A percentile compares a stretch with the other conserved stretches of the same genome.
Conservation (phyloP, 2,113 vertebrate species). For the Tamias sibiricus region DNA sequence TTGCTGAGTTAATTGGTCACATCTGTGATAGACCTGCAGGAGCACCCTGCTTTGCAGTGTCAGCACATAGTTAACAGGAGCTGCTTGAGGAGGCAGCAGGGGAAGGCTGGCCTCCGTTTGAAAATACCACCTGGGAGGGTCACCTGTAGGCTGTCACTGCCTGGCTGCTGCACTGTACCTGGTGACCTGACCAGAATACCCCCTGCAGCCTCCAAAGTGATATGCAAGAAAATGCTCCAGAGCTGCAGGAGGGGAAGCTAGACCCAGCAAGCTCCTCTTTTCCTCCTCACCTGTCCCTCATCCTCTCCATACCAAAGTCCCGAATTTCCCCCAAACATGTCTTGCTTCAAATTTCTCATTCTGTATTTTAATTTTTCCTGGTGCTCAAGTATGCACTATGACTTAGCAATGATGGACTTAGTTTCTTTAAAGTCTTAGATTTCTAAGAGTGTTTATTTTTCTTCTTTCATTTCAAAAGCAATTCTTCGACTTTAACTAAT, state of each 20-base stretch:
- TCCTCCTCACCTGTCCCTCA: rapidly evolving
- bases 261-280: not conserved
- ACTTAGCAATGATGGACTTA: not conserved
- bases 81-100: not conserved
- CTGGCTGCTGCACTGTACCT: not conserved
- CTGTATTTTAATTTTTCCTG: not conserved
- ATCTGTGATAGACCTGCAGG: not conserved
- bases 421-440: not conserved
- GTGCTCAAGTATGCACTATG: not conserved
- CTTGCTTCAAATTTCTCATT: not conserved
- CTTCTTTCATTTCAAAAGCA: not conserved
- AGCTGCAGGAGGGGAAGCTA: not conserved
- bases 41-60: rapidly evolving
- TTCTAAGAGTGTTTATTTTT: not conserved
- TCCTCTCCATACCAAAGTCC: not conserved
- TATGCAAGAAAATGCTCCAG: not conserved
- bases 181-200: no score
- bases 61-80: rapidly evolving
- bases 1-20: not conserved
- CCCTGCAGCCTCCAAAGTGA: not conserved
- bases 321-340: not conserved
- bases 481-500: not conserved
- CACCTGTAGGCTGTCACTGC: not conserved
- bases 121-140: not conserved
- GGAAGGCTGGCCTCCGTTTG: no score